Evolutionary conservation across 2,797 vertebrate genomes (phyloP), one percentile per base, ranked within the genome.

Genomic region (Brotula barbata): DNA sequence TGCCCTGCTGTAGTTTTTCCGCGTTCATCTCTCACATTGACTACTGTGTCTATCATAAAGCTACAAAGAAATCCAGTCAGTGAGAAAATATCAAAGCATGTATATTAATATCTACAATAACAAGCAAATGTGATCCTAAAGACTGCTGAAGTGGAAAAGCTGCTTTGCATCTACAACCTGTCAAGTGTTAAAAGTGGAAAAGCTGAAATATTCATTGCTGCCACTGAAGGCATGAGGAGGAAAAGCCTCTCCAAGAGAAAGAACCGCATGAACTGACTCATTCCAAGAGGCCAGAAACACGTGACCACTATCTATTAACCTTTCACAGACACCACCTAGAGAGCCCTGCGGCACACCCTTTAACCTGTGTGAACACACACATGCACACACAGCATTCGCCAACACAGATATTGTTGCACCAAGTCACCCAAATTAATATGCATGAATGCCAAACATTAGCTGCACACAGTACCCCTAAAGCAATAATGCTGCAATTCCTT

Each of bases 301-400:
- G 68, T 83, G 73, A 85, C 50, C 17, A 22, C 74, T 70, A 76
- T 42, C 76, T 73, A 86, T 78, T 79, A 84, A 85, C 80, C 78
- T 80, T 84, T 83, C 62, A 81, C 75, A 80, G 78, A 58, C n/a
- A 13, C 58, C 61, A 51, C 66, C 57, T 17, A 62, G 2, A 31
- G 10, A 37, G 45, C 65, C 53, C 46, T 40, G 58, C 37, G 56
- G 71, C 36, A 49, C 56, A 53, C 65, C 33, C 50, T 59, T 39
- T 15, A 50, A 45, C 48, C 25, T 20, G 43, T 39, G 45, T 44
- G 56, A 54, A 60, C 64, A 68, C 6, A 31, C 58, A 41, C 34
- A 12, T 39, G 51, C 53, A 41, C 54, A 58, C 34, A 28, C 7
- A 16, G 49, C 31, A 19, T 42, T 33, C 25, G 17, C 47, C 17